Evolutionary conservation across 2,888 invertebrate genomes (phyloP).

Genomic region (Antheraea assamensis): DNA sequence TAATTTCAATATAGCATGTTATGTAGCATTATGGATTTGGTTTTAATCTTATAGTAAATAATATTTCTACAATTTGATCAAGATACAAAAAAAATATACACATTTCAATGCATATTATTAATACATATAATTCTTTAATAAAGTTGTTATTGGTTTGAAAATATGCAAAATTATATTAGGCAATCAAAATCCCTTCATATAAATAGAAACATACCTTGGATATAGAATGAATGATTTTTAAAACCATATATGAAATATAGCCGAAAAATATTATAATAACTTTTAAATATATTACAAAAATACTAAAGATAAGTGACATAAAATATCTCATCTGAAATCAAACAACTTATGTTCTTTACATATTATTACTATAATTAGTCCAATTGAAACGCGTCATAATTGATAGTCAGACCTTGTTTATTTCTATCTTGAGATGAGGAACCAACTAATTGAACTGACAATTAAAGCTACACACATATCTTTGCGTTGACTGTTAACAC

Average conservation of each 20-base stretch:
- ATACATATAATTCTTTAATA: too few relatives aligned
- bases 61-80: neutral
- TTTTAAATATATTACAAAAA: neutral
- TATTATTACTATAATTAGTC: neutral
- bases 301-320: neutral
- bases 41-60: neutral
- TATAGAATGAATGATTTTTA: neutral
- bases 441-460: conserved; percentile 36
- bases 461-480: conserved; percentile 31
- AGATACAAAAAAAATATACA: neutral
- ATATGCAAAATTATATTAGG: neutral
- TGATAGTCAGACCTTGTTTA: neutral
- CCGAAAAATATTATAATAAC: neutral
- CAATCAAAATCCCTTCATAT: neutral
- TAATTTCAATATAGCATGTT: neutral
- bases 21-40: neutral
- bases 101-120: too few relatives aligned
- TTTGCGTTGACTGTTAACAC: conserved; percentile 27
- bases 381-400: conserved; percentile 9
- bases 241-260: neutral
- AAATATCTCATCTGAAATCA: neutral
- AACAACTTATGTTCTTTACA: neutral
- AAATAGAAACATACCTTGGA: neutral
- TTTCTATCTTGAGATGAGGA: conserved; percentile 29
- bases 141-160: neutral